These are phyloP conservation scores for Epinotia bilunana DNA, from an alignment of 2,888 invertebrate genomes.

Conservation along the genomic window DNA sequence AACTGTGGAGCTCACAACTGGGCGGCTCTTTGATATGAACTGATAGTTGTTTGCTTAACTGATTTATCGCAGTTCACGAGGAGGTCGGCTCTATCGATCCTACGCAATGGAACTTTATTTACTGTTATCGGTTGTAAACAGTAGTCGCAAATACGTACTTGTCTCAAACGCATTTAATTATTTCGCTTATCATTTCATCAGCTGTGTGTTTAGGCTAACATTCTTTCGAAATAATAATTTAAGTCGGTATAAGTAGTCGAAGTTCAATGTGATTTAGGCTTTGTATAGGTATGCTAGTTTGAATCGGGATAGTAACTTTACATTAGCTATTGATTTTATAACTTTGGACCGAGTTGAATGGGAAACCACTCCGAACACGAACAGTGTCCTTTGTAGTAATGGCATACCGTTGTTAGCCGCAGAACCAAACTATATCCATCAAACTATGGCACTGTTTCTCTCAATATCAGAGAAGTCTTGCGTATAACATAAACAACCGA, in stretches of 20 bases:
- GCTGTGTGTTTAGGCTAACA: not conserved
- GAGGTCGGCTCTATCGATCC: conserved; percentile 69
- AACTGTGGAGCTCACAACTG: conserved; percentile 60
- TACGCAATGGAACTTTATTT: conserved; percentile 63
- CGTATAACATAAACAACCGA: conserved; percentile 3
- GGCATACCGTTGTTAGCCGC: not conserved
- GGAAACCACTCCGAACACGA: not conserved
- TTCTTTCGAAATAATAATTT: not conserved
- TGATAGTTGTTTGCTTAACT: conserved; percentile 65
- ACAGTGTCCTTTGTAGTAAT: not conserved
- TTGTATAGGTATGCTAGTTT: not conserved
- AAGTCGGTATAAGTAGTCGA: not conserved
- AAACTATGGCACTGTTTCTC: not conserved
- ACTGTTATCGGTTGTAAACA: conserved; percentile 55
- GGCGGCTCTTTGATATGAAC: conserved; percentile 58
- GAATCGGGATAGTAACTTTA: not conserved
- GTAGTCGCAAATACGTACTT: conserved; percentile 18
- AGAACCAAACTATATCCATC: not conserved
- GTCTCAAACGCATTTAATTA: conserved; percentile 20
- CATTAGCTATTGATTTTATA: not conserved
- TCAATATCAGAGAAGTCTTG: not conserved
- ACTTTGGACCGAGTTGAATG: not conserved
- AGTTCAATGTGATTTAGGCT: not conserved
- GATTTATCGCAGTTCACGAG: conserved; percentile 74
- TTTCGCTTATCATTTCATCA: conserved; percentile 34